Conservation (phyloP, 2,113 vertebrate genomes). For the Xenopus laevis region DNA sequence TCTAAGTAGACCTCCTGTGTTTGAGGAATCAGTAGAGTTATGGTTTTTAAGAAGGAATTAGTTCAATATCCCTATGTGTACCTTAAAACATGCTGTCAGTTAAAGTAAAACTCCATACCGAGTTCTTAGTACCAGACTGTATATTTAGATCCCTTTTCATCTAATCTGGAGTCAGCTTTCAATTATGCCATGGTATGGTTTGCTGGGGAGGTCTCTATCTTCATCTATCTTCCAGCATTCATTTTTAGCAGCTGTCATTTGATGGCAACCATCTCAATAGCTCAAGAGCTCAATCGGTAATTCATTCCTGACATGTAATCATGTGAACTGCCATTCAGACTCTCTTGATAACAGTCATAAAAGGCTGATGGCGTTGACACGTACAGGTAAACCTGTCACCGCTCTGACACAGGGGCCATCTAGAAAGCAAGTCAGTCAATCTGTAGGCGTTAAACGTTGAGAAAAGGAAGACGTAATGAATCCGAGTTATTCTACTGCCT, state of each 20-base stretch:
- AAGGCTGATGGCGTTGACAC: conserved; percentile 18
- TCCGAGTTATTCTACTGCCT: background rate
- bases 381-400: background rate
- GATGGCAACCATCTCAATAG: background rate
- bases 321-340: conserved; percentile 13
- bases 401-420: background rate
- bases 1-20: too few species aligned
- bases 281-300: background rate
- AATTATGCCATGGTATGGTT: background rate
- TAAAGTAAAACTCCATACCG: too few species aligned
- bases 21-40: too few species aligned
- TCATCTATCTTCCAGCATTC: too few species aligned
- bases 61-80: too few species aligned
- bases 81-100: too few species aligned
- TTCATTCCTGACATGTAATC: conserved; percentile 29
- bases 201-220: background rate
- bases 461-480: background rate
- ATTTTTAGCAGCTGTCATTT: background rate
- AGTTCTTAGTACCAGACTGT: too few species aligned
- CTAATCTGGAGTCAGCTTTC: background rate
- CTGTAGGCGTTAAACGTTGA: background rate
- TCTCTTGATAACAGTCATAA: conserved; percentile 25
- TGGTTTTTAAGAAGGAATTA: too few species aligned
- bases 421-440: background rate
- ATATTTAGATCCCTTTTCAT: too few species aligned